Evolutionary conservation across 2,797 vertebrate species (phyloP), one percentile per base, ranked within the genome.

Genomic region (Urosaurus nigricauda): DNA sequence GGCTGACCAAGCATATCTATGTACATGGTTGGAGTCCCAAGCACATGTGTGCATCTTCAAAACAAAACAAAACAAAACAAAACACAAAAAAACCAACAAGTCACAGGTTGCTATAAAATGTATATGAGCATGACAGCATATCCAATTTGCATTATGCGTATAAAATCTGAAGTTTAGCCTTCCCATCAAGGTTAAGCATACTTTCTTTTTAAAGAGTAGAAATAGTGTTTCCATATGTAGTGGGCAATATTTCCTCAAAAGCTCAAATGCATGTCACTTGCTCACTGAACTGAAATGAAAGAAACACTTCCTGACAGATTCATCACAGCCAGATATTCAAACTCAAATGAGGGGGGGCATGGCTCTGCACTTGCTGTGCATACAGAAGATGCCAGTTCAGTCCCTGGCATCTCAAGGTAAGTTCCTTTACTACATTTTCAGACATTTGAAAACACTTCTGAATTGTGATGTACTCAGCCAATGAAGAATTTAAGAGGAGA

Each of bases 1-100:
- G 95, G 97, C 93, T 98, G 98, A 85, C 92, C 96, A 32, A 99
- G 70, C 95, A 99, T 97, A 87, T 99, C 99, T 58, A 99, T 96
- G 9, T 89, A 99, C 98, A 99, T 99, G 73, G 98, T 99, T 0
- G 99, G 99, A 0, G 98, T 99, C 68, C 98, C 99, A 0, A 85
- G 91, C 0, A 98, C 1, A n/a, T 95, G 29, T 63, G 95, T 97
- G 92, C 98, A 98, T 87, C 98, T 98, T 88, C 9, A 87, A 86
- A 29, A 68, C 65, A 68, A 68, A 68, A 68, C 65, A 68, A 12
- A 56, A 56, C 56, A 56, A 2, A 5, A 13, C n/a, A 43, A 43
- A 43, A 56, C 53, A 58, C 16, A 60, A 92, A 87, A 93, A 91
- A 90, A n/a, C 13, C 56, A 85, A 89, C 87, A 81, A 88, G 77